Base-by-base conservation (phyloP, 2,797 vertebrate genomes). In the Crocidura indochinensis region DNA sequence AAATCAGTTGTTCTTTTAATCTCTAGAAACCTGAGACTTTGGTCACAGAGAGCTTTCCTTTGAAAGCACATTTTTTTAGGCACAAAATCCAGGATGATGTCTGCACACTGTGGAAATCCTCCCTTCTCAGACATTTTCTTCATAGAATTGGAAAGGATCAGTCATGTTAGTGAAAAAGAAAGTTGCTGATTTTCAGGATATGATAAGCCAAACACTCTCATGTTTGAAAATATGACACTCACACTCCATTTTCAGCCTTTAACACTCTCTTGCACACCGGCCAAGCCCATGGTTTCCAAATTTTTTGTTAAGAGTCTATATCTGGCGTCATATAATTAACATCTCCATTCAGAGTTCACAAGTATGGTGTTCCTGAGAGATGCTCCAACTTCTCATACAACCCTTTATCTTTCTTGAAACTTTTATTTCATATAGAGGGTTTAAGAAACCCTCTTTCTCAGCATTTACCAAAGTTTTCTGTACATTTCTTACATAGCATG, bases 261-360 rank as follows among this genome's bases (percentile, higher is more conserved):
- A 78, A 72, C 14, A 80, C 67, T 26, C 84, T 89, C 8, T 64
- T 79, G 46, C n/a, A 56, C 84, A 91, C 7, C 74, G 77, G 87
- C 60, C 74, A 92, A 9, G 49, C 84, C 90, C 53, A 19, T 20
- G 53, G 19, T 76, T 87, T 84, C 38, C 19, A 46, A 27, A 84
- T 27, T n/a, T 86, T 91, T 87, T 76, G 38, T 79, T 92, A 67
- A 64, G 60, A 91, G 81, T 87, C 56, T 91, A 47, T 95, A 90
- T 95, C 68, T 77, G 83, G 47, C 60, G 67, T 68, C 19, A 31
- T 4, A 31, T 60, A 84, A 31, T 94, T 82, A 87, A 78, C 22
- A 26, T 79, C 29, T 84, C 76, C n/a, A 64, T 65, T 93, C 87
- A 79, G 76, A 24, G 51, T 56, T 10, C 2, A 77, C 24, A 79